Base-by-base conservation (phyloP, 1,140 invertebrate genomes). In the Brachystomella parvula region DNA sequence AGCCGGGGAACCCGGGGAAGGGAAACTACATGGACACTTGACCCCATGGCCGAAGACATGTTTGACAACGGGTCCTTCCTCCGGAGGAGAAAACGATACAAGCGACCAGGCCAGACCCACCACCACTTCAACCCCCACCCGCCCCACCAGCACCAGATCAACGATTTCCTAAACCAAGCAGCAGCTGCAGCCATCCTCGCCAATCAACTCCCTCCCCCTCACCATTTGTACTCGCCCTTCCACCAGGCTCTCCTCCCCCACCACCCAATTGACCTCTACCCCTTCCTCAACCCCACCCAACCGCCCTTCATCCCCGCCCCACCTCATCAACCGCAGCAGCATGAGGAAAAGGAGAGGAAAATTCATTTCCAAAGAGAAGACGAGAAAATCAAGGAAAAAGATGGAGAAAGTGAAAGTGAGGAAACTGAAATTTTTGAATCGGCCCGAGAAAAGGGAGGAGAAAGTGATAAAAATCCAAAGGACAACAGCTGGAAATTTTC, bases 21-120 rank as follows among this genome's bases (percentile, higher is more conserved):
- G 69, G 69, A 17, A 70, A 70, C 32, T 70, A 70, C 61, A n/a
- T 70, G 69, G 69, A 69, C 68, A 15, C 39, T 99, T 56, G 95
- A 99, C 79, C 96, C 96, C 0, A 80, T 93, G 63, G 92, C 92
- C 1, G 94, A 98, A 76, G 93, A 98, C 75, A 99, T 99, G 97
- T 99, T 99, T 75, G 96, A 99, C 76, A 99, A 99, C 77, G 97
- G 97, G 0, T 95, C 91, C 75, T 99, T 99, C 76, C 80, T 99
- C 47, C 79, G 96, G 2, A 83, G 96, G 24, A 79, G 96, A 61
- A 99, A 99, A 79, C 83, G 96, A 28, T 99, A 95, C 56, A 88
- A 90, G 9, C 84, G 84, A 28, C 83, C 84, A 1, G 73, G 84
- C 0, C 77, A 81, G 1, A 79, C 83, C 57, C 77, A 78, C 0